A percentile compares a stretch with the other conserved stretches of the same genome.
Evolutionary conservation across 2,113 vertebrate species (phyloP).

Genomic region (Zootoca vivipara): DNA sequence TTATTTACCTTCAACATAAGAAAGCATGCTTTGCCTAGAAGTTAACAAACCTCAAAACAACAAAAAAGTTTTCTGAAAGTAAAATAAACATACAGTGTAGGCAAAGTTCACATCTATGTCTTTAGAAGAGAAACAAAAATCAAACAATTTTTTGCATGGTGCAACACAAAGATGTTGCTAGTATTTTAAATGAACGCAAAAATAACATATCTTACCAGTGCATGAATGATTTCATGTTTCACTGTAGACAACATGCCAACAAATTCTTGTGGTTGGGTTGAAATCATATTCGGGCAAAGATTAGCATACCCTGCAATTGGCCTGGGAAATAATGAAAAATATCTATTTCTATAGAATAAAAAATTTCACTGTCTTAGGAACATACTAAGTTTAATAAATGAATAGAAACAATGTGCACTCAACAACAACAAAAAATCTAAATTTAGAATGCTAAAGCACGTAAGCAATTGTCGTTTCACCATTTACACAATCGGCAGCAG

Average conservation of each 20-base stretch:
- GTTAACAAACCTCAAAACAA: neutral
- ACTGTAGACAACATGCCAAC: conserved; percentile 96
- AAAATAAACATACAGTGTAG: conserved; percentile 3
- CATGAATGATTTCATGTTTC: conserved; percentile 97
- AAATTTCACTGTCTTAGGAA: neutral
- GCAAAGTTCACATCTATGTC: neutral
- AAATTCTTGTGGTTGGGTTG: conserved; percentile 92
- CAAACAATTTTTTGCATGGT: neutral
- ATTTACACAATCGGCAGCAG: neutral
- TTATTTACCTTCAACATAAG: neutral
- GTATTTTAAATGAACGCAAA: neutral
- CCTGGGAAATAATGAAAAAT: conserved; percentile 69
- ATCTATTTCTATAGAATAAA: neutral
- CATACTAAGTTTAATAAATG: no score
- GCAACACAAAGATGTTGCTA: neutral
- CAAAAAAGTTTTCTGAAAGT: neutral
- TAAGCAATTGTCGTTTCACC: neutral
- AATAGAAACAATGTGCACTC: neutral
- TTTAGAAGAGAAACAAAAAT: neutral
- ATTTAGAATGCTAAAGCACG: no score
- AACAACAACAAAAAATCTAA: neutral
- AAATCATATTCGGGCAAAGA: conserved; percentile 96
- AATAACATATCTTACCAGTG: conserved; percentile 82
- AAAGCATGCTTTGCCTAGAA: neutral
- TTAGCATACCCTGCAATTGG: conserved; percentile 97